Conservation (phyloP, 2,113 vertebrate genomes). For the Panthera leo region DNA sequence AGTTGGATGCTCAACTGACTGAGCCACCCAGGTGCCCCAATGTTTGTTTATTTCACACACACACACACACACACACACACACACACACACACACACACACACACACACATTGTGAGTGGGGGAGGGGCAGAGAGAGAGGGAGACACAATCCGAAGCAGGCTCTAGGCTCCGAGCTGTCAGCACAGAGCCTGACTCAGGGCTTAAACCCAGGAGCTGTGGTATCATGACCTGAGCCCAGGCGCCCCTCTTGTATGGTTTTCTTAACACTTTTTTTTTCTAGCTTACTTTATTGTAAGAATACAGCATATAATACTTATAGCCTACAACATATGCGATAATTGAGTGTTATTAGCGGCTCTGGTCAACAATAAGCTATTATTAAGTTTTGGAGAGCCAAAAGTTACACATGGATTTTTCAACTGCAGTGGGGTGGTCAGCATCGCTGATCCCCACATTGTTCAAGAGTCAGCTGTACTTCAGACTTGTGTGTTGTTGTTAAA, state of each 20-base stretch:
- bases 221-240: no score
- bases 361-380: neutral
- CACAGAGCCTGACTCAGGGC: no score
- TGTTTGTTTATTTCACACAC: no score
- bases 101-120: no score
- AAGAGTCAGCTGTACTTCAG: neutral
- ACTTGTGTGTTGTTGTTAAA: neutral
- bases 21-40: no score
- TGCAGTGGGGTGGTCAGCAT: neutral
- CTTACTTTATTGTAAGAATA: neutral
- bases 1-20: no score
- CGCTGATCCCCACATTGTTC: neutral
- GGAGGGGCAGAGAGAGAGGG: no score
- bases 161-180: no score
- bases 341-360: neutral
- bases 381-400: neutral
- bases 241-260: neutral
- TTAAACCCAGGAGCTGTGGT: no score
- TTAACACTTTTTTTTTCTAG: neutral
- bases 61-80: no score
- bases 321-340: neutral
- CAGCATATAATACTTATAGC: neutral
- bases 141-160: no score
- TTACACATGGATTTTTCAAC: neutral
- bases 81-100: no score